These are phyloP conservation scores for Leptinotarsa rubiginosa DNA, from an alignment of 2,888 invertebrate species.

Conservation along the genomic window DNA sequence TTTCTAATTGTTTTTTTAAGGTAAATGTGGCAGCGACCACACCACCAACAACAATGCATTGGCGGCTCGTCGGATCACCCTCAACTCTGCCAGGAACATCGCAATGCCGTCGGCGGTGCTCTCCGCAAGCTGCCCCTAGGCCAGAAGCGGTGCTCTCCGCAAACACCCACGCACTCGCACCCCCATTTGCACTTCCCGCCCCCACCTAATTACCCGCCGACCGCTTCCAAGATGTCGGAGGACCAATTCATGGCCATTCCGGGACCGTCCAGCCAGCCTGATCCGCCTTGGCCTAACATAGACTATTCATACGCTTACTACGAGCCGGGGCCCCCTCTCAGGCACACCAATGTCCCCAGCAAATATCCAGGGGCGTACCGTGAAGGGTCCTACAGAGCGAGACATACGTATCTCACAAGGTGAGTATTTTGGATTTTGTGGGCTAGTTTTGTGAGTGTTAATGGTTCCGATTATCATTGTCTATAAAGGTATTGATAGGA, in stretches of 20 bases:
- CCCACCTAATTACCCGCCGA: constrained; percentile 77
- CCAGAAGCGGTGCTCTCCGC: constrained; percentile 37
- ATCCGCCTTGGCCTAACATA: constrained; percentile 57
- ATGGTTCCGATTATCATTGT: too few relatives aligned
- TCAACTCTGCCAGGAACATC: constrained; percentile 40
- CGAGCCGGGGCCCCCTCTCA: constrained; percentile 75
- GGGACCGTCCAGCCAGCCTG: constrained; percentile 58
- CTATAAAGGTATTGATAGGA: too few relatives aligned
- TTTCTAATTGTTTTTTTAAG: constrained; percentile 50
- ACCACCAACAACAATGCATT: constrained; percentile 56
- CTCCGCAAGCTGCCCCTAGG: constrained; percentile 42
- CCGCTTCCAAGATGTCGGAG: constrained; percentile 61
- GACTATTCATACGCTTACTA: constrained; percentile 90
- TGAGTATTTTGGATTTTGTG: constrained; percentile 26
- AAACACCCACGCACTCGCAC: constrained; percentile 60
- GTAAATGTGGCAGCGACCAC: constrained; percentile 63
- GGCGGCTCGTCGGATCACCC: constrained; percentile 55
- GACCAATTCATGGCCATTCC: constrained; percentile 57
- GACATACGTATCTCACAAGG: constrained; percentile 62
- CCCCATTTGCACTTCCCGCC: constrained; percentile 81
- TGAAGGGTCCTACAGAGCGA: constrained; percentile 62
- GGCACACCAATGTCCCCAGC: constrained; percentile 74
- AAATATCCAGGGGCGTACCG: constrained; percentile 59
- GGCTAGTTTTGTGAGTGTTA: too few relatives aligned
- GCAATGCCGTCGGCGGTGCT: constrained; percentile 32